Evolutionary conservation across 2,888 invertebrate species (phyloP), one percentile per base, ranked within the genome.

Genomic region (Hydrotaea diabolus): DNA sequence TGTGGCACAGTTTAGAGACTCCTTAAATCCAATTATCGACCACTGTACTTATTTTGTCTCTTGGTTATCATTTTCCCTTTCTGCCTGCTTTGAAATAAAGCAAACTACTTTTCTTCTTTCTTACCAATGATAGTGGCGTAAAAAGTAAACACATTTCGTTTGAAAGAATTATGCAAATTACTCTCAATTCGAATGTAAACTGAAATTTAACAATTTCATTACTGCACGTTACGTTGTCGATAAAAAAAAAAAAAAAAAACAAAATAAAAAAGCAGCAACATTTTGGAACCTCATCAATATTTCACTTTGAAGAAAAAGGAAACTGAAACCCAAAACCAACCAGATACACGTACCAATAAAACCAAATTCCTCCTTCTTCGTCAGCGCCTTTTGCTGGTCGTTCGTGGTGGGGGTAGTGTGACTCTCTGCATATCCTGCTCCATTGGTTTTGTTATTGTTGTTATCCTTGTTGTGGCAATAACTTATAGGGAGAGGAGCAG

Each of bases 231-330:
- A 36, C 21, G 21, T 19, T 55, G 36, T 36, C 64, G 36, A 23
- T 36, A 64, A 17, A 36, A 31, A 36, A 31, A 62, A 26, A 23
- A 17, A 64, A 17, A 36, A 31, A 36, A 31, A 62, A 26, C 26
- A 17, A 53, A 36, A 7, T 36, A 36, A 36, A 13, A 64, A 64
- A n/a, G n/a, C 64, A 64, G 17, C 64, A 36, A 31, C 36, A 64
- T 17, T 36, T 64, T n/a, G 64, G 36, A 64, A 64, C 64, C 64
- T 64, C 64, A 64, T 64, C 64, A 64, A 64, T 64, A 64, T 64
- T 64, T 64, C 64, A 64, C 36, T 64, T 64, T 64, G 64, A 36
- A 36, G 64, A 36, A 64, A 17, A 64, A 31, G 64, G 36, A 31
- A 64, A 36, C 36, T 17, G 36, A 17, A 17, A 36, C 64, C 64